Evolutionary conservation across 2,888 invertebrate species (phyloP).

Genomic region (Hypselothyrea guttata): DNA sequence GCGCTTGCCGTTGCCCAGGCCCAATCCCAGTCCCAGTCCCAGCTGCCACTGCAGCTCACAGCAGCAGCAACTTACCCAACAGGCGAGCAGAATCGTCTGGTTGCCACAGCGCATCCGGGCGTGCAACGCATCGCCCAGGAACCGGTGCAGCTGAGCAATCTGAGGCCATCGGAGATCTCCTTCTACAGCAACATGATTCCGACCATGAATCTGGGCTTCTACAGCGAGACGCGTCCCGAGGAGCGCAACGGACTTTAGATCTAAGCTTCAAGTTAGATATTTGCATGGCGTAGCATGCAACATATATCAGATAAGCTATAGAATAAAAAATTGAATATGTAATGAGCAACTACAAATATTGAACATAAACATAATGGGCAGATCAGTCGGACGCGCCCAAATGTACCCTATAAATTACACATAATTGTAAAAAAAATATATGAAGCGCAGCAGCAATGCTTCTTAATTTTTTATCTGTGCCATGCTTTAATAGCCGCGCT

Average conservation of each 20-base stretch:
- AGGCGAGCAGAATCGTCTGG: conserved; percentile 2
- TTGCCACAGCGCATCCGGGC: neutral
- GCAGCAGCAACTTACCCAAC: conserved; percentile 8
- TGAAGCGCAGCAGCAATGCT: too few relatives aligned
- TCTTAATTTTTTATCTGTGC: too few relatives aligned
- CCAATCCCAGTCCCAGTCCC: conserved; percentile 16
- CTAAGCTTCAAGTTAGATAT: neutral
- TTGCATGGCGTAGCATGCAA: too few relatives aligned
- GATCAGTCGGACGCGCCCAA: too few relatives aligned
- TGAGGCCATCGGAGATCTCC: conserved; percentile 51
- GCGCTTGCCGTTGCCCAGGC: conserved; percentile 35
- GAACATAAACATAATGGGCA: too few relatives aligned
- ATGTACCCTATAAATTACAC: too few relatives aligned
- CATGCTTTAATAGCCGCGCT: too few relatives aligned
- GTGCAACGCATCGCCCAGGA: conserved; percentile 19
- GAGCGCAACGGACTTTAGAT: conserved; percentile 58
- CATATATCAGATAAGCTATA: too few relatives aligned
- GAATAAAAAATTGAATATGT: too few relatives aligned
- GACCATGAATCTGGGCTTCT: conserved; percentile 80
- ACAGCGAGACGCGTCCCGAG: conserved; percentile 81
- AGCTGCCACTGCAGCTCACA: neutral
- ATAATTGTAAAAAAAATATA: too few relatives aligned
- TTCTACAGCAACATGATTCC: conserved; percentile 80
- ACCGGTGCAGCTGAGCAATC: conserved; percentile 29
- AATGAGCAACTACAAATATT: too few relatives aligned